Percentiles rank a stretch among this genome's conserved stretches.
Conservation (phyloP, 2,888 invertebrate genomes). For the Seira sanloemensis region DNA sequence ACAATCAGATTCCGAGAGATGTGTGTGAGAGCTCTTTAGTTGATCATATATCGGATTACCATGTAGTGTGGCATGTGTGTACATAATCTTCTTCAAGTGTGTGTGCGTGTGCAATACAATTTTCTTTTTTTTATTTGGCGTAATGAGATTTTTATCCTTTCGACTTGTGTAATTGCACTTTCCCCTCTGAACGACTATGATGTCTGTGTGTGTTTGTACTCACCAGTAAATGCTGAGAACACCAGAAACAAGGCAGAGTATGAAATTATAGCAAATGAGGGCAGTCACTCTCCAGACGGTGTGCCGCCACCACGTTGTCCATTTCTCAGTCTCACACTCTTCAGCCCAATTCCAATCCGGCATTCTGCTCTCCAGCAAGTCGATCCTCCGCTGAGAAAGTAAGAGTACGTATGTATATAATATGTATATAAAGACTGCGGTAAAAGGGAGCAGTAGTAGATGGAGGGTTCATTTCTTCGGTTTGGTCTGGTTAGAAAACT, state of each 20-base stretch:
- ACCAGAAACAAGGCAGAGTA: slow-evolving; percentile 53
- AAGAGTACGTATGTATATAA: neutral
- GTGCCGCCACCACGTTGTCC: slow-evolving; percentile 59
- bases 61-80: too few species aligned
- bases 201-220: too few species aligned
- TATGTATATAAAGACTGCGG: slow-evolving; percentile 1
- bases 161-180: too few species aligned
- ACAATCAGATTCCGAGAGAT: neutral
- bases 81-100: too few species aligned
- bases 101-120: too few species aligned
- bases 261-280: slow-evolving; percentile 49
- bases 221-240: slow-evolving; percentile 50
- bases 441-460: neutral
- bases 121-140: too few species aligned
- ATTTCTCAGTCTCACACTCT: slow-evolving; percentile 56
- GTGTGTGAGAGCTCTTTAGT: too few species aligned
- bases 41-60: too few species aligned
- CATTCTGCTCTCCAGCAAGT: slow-evolving; percentile 53
- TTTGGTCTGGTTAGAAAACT: neutral
- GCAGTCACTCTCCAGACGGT: slow-evolving; percentile 47
- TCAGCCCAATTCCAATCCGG: slow-evolving; percentile 59
- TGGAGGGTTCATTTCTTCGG: neutral
- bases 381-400: slow-evolving; percentile 50
- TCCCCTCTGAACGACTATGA: neutral
- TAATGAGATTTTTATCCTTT: too few species aligned